Conservation (phyloP, 1,140 invertebrate species). For the Drosophila bocki region DNA sequence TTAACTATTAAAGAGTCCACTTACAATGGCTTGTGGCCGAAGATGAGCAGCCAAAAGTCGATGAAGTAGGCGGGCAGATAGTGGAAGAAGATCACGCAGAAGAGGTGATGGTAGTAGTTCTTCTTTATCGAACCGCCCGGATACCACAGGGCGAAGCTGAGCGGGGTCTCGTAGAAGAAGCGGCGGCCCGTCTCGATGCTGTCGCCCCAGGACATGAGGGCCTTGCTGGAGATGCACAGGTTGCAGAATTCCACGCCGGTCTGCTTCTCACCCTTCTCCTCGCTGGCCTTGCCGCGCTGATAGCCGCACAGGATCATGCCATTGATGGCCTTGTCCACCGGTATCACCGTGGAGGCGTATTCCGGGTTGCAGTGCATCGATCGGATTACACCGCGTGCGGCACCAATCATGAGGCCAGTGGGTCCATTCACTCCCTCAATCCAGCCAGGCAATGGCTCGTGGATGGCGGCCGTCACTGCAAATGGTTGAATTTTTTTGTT, state of each 20-base stretch:
- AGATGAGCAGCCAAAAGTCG: conserved; percentile 89
- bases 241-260: conserved; percentile 86
- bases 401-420: conserved; percentile 91
- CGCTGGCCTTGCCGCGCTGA: conserved; percentile 85
- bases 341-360: conserved; percentile 90
- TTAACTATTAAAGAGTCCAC: conserved; percentile 57
- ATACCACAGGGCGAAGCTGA: conserved; percentile 91
- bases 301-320: conserved; percentile 91
- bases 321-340: conserved; percentile 93
- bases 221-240: conserved; percentile 87
- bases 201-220: conserved; percentile 91
- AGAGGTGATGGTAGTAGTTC: conserved; percentile 88
- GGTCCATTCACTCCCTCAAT: conserved; percentile 97
- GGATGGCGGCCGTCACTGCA: conserved; percentile 89
- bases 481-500: conserved; percentile 6
- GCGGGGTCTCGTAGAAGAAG: conserved; percentile 87
- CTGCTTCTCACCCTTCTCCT: conserved; percentile 42
- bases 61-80: conserved; percentile 93
- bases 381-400: conserved; percentile 92
- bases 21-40: conserved; percentile 92
- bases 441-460: conserved; percentile 93
- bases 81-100: conserved; percentile 91
- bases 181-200: conserved; percentile 89
- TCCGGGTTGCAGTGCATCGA: conserved; percentile 89
- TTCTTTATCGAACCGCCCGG: conserved; percentile 91